phyloP scores from a whole-genome alignment of 2,888 invertebrate genomes.

The Steinernema hermaphroditum region DNA sequence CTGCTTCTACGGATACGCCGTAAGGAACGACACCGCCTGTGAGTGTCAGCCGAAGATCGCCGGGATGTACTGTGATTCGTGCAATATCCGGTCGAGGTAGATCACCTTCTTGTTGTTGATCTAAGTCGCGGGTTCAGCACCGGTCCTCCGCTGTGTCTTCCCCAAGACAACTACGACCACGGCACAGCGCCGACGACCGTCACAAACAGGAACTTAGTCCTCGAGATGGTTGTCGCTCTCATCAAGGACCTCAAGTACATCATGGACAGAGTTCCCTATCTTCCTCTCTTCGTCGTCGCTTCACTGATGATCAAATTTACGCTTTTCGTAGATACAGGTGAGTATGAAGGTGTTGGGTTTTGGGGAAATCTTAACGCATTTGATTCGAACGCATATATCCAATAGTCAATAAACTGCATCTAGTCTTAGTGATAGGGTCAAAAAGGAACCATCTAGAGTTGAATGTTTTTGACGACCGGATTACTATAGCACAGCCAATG shows the following conservation, averaged over 20 bases:
- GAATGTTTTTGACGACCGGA: too few species aligned
- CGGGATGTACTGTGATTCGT: constrained; percentile 16
- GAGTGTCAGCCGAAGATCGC: constrained; percentile 1
- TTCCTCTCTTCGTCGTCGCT: constrained; percentile 2
- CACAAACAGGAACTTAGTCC: background rate
- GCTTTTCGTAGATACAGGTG: constrained; percentile 8
- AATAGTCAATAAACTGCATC: too few species aligned
- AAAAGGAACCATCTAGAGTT: too few species aligned
- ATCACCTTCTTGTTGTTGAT: background rate
- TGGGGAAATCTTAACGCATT: too few species aligned
- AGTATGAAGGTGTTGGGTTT: too few species aligned
- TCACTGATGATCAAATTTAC: background rate
- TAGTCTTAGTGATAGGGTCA: too few species aligned
- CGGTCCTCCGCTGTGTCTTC: constrained; percentile 2
- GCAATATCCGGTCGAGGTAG: background rate
- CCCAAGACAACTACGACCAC: constrained; percentile 16
- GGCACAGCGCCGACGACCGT: background rate
- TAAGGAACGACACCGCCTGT: constrained; percentile 21
- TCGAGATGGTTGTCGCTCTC: background rate
- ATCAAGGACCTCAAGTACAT: background rate
- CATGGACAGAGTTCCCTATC: constrained; percentile 7
- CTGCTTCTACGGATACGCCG: constrained; percentile 25
- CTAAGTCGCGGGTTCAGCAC: constrained; percentile 12
- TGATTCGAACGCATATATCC: too few species aligned
- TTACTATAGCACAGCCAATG: too few species aligned